Conservation (phyloP, 2,113 vertebrate genomes). For the Barnardius zonarius region DNA sequence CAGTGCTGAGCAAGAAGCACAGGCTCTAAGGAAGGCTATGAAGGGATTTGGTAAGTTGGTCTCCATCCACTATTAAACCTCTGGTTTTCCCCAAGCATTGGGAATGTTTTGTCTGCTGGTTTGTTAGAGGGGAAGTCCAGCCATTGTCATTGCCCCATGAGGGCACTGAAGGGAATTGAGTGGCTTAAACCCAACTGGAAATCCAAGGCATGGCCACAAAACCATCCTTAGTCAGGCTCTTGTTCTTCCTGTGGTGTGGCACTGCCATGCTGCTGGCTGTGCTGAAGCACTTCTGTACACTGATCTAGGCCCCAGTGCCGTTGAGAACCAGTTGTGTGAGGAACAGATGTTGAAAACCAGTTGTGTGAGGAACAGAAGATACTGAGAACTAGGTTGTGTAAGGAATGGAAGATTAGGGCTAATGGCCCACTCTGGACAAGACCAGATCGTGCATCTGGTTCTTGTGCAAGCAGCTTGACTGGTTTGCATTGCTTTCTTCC, state of each 20-base stretch:
- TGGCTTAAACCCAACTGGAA: background rate
- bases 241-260: background rate
- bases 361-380: background rate
- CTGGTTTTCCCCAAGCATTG: background rate
- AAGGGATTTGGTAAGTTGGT: constrained; percentile 88
- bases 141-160: background rate
- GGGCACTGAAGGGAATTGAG: background rate
- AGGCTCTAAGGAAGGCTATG: constrained; percentile 87
- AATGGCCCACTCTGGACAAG: background rate
- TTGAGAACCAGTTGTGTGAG: background rate
- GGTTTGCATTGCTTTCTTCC: background rate
- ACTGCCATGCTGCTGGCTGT: background rate
- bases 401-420: background rate
- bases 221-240: background rate
- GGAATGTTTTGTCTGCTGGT: background rate
- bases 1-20: constrained; percentile 78
- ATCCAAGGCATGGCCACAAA: background rate
- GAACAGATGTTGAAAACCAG: background rate
- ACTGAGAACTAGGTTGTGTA: background rate
- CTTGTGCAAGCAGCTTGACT: background rate
- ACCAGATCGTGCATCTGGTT: background rate
- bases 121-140: background rate
- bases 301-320: background rate
- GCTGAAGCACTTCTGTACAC: background rate
- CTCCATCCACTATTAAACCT: background rate